Evolutionary conservation across 2,113 vertebrate species (phyloP).

Genomic region (Marmota flaviventris): DNA sequence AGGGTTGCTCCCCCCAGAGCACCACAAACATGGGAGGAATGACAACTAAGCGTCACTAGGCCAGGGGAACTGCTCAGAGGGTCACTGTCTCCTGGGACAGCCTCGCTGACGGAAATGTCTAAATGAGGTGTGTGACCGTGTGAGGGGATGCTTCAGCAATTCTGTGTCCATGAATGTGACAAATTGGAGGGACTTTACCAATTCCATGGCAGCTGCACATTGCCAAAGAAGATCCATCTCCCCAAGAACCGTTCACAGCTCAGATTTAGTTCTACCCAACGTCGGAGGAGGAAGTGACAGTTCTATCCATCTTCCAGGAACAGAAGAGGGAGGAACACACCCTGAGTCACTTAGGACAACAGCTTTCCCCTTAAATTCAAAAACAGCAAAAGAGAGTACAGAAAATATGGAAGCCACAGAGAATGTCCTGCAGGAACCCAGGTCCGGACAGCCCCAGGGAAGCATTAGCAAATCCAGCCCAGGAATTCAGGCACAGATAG

Average conservation of each 20-base stretch:
- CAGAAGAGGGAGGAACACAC: neutral
- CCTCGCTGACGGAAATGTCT: too few relatives aligned
- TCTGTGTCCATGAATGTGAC: neutral
- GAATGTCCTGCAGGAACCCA: neutral
- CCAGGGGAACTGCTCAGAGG: neutral
- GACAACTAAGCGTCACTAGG: too few relatives aligned
- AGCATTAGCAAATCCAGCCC: neutral
- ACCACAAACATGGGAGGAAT: too few relatives aligned
- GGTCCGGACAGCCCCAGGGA: neutral
- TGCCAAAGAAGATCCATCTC: neutral
- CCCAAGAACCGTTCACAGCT: too few relatives aligned
- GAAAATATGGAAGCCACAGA: too few relatives aligned
- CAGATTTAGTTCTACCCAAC: neutral
- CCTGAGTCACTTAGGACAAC: neutral
- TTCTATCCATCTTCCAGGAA: neutral
- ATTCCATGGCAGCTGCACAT: neutral
- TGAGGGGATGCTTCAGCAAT: fast-evolving
- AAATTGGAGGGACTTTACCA: neutral
- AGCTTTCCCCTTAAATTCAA: neutral
- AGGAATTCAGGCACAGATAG: too few relatives aligned
- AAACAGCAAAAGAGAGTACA: neutral
- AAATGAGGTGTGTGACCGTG: fast-evolving
- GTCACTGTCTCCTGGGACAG: too few relatives aligned
- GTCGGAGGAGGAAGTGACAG: neutral
- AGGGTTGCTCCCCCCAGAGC: too few relatives aligned